Evolutionary conservation across 2,888 invertebrate species (phyloP), one percentile per base, ranked within the genome.

Genomic region (Mamestra brassicae): DNA sequence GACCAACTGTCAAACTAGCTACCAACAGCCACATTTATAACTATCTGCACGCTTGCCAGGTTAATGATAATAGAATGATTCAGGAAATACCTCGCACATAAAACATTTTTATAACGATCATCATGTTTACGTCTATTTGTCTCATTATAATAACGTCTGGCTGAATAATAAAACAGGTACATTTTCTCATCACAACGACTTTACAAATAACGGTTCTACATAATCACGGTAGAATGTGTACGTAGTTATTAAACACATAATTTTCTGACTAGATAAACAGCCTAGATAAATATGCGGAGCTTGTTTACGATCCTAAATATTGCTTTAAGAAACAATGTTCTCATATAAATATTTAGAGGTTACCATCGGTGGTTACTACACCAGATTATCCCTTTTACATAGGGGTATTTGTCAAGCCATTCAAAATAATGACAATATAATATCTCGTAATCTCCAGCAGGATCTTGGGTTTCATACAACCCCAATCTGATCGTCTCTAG

Each of bases 61-160:
- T 50, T 13, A 52, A 52, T 52, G 2, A 15, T 15, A 5, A 17
- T 17, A 52, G 4, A 17, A 54, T 54, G 7, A 54, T 54, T 47
- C 13, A 47, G 11, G 47, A 61, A 52, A 54, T 6, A 62, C 10
- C 6, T 38, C 3, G n/a, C 10, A 52, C 50, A 52, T 7, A 17
- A 62, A 8, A 34, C 26, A 52, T 34, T n/a, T 11, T 17, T 34
- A 11, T 1, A 11, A 17, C 15, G 15, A 36, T 42, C 69, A 34
- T 69, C 63, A 34, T 17, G 11, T 42, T 42, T 38, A 63, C 38
- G 26, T 13, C 34, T 65, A 45, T 15, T 55, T 10, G 7, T 13
- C 3, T 55, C 67, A 55, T 71, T 66, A 45, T 15, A 54, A 65
- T 54, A 70, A 71, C 45, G 45, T 65, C 3, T 55, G 5, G 10